Percentiles rank a stretch among this genome's conserved stretches.
phyloP scores from a whole-genome alignment of 2,797 vertebrate species.

The Sus cebifrons region DNA sequence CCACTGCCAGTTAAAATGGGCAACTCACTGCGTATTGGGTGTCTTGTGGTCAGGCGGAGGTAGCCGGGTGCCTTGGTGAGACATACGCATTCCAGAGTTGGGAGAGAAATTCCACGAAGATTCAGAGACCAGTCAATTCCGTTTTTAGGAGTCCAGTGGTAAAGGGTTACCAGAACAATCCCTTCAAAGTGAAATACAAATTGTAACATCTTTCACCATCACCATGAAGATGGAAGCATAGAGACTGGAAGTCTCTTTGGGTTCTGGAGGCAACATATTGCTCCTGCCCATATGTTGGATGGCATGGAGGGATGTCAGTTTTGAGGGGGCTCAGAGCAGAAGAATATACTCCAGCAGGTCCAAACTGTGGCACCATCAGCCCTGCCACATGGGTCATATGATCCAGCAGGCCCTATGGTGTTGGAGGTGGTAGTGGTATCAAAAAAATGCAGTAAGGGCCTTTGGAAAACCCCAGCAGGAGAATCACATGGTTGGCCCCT shows the following conservation, averaged over 20 bases:
- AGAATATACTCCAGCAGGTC: not conserved
- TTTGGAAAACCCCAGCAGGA: not conserved
- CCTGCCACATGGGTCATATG: not conserved
- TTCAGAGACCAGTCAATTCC: not conserved
- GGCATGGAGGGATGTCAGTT: not conserved
- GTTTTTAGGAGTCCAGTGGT: not conserved
- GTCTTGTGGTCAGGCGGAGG: not conserved
- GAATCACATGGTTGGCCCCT: not conserved
- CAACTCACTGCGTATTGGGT: slow-evolving; percentile 11
- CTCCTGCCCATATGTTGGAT: not conserved
- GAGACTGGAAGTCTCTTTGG: not conserved
- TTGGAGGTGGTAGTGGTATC: not conserved
- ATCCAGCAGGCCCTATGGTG: not conserved
- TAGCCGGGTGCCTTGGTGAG: not conserved
- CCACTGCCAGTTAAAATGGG: not conserved
- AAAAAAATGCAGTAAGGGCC: not conserved
- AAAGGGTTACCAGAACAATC: not conserved
- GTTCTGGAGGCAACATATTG: not conserved
- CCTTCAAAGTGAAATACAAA: not conserved
- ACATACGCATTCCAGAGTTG: not conserved
- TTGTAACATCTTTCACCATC: not conserved
- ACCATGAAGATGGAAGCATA: not conserved
- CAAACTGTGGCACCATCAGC: not conserved
- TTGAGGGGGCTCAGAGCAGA: not conserved
- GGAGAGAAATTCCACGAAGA: not conserved